Conservation (phyloP, 2,888 invertebrate species). For the Dynastes tityus region DNA sequence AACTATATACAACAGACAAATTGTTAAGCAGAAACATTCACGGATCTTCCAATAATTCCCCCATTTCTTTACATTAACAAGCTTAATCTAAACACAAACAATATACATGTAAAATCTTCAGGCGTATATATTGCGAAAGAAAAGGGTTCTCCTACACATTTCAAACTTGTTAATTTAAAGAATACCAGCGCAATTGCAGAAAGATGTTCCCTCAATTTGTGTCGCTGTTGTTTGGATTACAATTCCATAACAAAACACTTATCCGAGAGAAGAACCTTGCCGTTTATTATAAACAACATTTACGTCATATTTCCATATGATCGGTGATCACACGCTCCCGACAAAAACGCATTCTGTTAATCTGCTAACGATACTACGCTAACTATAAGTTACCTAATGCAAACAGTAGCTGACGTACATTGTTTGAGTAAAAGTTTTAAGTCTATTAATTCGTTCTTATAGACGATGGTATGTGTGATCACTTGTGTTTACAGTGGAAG, state of each 20-base stretch:
- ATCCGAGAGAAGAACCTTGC: background rate
- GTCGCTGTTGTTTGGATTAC: no score
- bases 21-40: no score
- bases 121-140: no score
- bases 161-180: no score
- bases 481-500: background rate
- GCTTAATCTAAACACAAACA: no score
- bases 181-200: no score
- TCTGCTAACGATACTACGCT: constrained; percentile 6
- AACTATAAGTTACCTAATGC: constrained; percentile 3
- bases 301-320: background rate
- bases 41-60: no score
- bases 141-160: no score
- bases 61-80: no score
- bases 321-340: background rate
- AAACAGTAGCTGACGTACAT: constrained; percentile 19
- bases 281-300: constrained; percentile 22
- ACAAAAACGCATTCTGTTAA: background rate
- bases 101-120: no score
- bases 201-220: no score
- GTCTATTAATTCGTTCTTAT: background rate
- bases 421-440: constrained; percentile 13
- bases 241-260: background rate
- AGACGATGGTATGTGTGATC: constrained; percentile 19
- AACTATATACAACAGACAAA: no score